phyloP scores from a whole-genome alignment of 2,797 vertebrate genomes.

The Danio jaintianensis region DNA sequence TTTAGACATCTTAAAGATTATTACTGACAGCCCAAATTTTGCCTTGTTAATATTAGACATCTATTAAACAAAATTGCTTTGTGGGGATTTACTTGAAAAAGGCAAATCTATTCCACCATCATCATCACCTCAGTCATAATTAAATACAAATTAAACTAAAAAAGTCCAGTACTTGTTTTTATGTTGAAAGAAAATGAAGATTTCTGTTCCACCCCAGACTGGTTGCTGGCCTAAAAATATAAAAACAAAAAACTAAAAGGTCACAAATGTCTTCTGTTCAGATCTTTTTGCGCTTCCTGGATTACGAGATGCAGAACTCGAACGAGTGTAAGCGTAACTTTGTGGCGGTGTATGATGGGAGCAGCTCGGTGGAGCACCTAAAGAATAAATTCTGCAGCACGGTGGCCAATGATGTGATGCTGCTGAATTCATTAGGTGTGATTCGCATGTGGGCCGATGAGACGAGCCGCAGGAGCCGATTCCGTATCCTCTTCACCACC shows the following conservation, averaged over 20 bases:
- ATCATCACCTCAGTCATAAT: too few relatives aligned
- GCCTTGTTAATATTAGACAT: too few relatives aligned
- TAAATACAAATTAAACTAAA: too few relatives aligned
- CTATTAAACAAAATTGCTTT: too few relatives aligned
- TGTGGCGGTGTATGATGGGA: slow-evolving; percentile 95
- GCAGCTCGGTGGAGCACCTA: slow-evolving; percentile 93
- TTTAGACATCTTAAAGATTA: too few relatives aligned
- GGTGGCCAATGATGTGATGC: slow-evolving; percentile 95
- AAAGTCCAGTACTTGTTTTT: too few relatives aligned
- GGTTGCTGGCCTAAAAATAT: neutral
- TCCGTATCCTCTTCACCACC: slow-evolving; percentile 97
- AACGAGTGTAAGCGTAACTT: slow-evolving; percentile 99
- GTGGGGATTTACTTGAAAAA: too few relatives aligned
- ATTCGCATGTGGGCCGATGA: slow-evolving; percentile 97
- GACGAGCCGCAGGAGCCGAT: slow-evolving; percentile 91
- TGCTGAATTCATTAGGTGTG: slow-evolving; percentile 88
- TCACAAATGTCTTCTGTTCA: slow-evolving; percentile 62
- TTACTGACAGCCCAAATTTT: too few relatives aligned
- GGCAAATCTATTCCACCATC: too few relatives aligned
- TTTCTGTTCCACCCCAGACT: too few relatives aligned
- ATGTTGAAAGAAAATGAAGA: too few relatives aligned
- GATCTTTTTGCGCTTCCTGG: slow-evolving; percentile 96
- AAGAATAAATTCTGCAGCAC: slow-evolving; percentile 98
- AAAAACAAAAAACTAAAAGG: neutral
- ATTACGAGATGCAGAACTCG: slow-evolving; percentile 99